Percentiles rank a stretch among this genome's conserved stretches.
Conservation (phyloP, 2,113 vertebrate genomes). For the Benitochromis conjunctus region DNA sequence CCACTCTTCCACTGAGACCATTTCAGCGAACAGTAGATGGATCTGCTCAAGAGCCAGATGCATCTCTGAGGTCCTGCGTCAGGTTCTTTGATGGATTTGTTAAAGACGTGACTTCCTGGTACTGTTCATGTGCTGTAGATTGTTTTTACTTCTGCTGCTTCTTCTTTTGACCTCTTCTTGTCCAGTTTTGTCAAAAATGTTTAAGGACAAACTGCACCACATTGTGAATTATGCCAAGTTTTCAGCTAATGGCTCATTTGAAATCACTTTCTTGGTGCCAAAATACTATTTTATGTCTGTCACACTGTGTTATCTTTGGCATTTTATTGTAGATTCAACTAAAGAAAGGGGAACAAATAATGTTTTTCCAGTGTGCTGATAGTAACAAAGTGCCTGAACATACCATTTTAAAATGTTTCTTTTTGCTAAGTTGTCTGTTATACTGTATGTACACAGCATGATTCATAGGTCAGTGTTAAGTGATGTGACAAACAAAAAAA, state of each 20-base stretch:
- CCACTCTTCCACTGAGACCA: neutral
- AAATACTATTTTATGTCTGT: neutral
- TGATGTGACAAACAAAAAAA: neutral
- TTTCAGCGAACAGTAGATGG: neutral
- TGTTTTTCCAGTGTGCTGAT: neutral
- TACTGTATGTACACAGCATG: neutral
- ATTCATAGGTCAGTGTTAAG: neutral
- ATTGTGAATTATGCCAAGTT: neutral
- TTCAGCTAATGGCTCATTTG: neutral
- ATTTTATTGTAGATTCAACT: neutral
- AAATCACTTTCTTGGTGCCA: neutral
- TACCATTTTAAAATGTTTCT: neutral
- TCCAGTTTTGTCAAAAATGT: neutral
- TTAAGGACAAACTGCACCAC: neutral
- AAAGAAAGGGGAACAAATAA: neutral
- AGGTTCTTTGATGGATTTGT: neutral
- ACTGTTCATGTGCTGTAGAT: neutral
- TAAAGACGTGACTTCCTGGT: neutral
- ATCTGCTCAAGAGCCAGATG: neutral
- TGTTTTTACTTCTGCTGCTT: neutral
- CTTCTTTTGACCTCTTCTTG: neutral
- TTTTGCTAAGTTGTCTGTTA: neutral
- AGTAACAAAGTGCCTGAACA: neutral
- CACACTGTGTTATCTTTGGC: neutral
- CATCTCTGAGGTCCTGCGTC: neutral